These are phyloP conservation scores for Acanthopleura granulata DNA, from an alignment of 2,888 invertebrate genomes.

Conservation along the genomic window DNA sequence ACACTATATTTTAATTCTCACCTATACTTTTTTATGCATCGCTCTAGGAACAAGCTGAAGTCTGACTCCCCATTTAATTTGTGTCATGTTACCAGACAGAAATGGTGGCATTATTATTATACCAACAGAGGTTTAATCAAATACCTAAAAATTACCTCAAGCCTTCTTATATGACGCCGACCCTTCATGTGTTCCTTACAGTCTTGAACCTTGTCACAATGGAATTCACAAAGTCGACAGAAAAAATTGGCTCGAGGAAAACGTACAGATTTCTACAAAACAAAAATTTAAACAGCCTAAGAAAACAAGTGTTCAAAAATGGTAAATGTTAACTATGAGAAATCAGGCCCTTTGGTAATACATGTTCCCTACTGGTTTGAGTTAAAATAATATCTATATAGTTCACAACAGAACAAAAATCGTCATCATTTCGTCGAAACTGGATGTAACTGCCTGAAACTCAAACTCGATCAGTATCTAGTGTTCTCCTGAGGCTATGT, in stretches of 20 bases:
- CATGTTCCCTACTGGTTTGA: neutral
- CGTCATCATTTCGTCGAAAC: neutral
- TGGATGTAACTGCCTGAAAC: no score
- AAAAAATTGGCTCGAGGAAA: constrained; percentile 65
- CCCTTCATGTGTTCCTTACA: constrained; percentile 64
- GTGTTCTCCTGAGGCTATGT: no score
- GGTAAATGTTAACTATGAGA: no score
- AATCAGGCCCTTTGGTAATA: neutral
- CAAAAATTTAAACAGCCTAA: neutral
- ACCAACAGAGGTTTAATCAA: neutral
- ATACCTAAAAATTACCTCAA: constrained; percentile 48
- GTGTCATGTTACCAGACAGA: no score
- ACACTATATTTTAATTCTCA: no score
- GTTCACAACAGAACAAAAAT: no score
- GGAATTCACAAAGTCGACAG: constrained; percentile 70
- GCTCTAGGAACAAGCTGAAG: no score
- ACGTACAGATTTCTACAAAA: constrained; percentile 57
- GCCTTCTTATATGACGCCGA: constrained; percentile 58
- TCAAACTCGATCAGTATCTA: no score
- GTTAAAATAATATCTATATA: no score
- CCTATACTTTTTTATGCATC: neutral
- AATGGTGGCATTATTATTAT: no score
- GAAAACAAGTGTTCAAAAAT: no score
- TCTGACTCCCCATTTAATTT: no score
- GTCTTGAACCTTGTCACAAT: constrained; percentile 61